These are phyloP conservation scores for Eumaeus atala DNA, from an alignment of 1,140 invertebrate genomes.

Conservation along the genomic window DNA sequence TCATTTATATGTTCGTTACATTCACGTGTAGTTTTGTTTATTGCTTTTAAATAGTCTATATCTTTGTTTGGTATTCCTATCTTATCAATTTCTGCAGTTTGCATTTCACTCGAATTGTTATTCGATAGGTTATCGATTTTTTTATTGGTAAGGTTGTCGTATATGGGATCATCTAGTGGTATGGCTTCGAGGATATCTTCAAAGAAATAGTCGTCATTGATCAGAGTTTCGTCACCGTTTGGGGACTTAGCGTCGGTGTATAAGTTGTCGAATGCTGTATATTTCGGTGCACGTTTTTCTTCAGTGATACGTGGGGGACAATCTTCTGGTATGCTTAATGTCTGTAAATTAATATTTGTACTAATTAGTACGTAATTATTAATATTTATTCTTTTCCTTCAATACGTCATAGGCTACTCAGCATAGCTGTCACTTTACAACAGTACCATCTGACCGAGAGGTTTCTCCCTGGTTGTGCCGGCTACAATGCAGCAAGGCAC, in stretches of 20 bases:
- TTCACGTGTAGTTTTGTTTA: background rate
- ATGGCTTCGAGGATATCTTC: constrained; percentile 56
- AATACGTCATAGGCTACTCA: too few relatives aligned
- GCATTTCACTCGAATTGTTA: constrained; percentile 11
- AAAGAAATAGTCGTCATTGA: constrained; percentile 48
- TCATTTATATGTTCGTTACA: background rate
- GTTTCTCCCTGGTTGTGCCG: background rate
- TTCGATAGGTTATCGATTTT: constrained; percentile 10
- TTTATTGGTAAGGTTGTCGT: constrained; percentile 43
- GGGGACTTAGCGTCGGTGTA: constrained; percentile 44
- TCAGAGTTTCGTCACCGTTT: constrained; percentile 42
- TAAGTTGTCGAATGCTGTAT: constrained; percentile 44
- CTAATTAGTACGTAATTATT: background rate
- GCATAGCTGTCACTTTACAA: too few relatives aligned
- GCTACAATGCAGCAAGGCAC: too few relatives aligned
- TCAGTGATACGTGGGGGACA: constrained; percentile 44
- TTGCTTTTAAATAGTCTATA: background rate
- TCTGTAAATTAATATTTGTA: constrained; percentile 30
- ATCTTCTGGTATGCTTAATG: constrained; percentile 59
- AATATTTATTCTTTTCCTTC: too few relatives aligned
- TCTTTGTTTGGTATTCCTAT: background rate
- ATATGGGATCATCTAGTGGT: constrained; percentile 53
- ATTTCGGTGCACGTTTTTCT: constrained; percentile 29
- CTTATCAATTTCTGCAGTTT: constrained; percentile 10
- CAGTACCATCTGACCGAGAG: too few relatives aligned